Percentiles rank a stretch among this genome's conserved stretches.
These are phyloP conservation scores for Eupithecia centaureata DNA, from an alignment of 2,888 invertebrate species.

Conservation along the genomic window DNA sequence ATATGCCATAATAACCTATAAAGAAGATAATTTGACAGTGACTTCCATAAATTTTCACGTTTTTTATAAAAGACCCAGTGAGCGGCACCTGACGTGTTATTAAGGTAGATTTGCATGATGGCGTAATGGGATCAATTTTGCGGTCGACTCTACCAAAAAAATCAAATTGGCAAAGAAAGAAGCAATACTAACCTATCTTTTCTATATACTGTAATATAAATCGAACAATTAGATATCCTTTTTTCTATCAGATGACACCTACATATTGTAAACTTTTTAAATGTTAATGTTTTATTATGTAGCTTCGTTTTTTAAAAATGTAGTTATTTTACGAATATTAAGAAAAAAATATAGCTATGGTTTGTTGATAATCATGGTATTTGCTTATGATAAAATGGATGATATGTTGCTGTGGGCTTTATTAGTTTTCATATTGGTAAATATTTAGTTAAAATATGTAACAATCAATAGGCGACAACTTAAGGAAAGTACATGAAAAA, in stretches of 20 bases:
- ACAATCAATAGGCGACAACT: too few species aligned
- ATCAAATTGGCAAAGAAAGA: neutral
- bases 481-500: too few species aligned
- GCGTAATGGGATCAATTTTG: slow-evolving; percentile 40
- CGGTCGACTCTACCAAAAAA: neutral
- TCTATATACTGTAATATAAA: too few species aligned
- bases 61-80: slow-evolving; percentile 34
- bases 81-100: slow-evolving; percentile 47
- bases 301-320: neutral
- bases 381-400: too few species aligned
- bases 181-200: neutral
- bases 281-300: neutral
- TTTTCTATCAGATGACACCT: too few species aligned
- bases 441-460: too few species aligned
- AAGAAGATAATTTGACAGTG: slow-evolving; percentile 72
- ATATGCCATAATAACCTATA: slow-evolving; percentile 58
- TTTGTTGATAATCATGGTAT: too few species aligned
- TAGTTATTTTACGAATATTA: neutral
- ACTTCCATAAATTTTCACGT: slow-evolving; percentile 64
- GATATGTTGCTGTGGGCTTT: too few species aligned
- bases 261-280: too few species aligned
- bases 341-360: too few species aligned
- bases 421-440: too few species aligned
- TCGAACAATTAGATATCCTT: too few species aligned
- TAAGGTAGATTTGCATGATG: slow-evolving; percentile 60